phyloP scores from a whole-genome alignment of 2,888 invertebrate species.

The Mythimna albipuncta region DNA sequence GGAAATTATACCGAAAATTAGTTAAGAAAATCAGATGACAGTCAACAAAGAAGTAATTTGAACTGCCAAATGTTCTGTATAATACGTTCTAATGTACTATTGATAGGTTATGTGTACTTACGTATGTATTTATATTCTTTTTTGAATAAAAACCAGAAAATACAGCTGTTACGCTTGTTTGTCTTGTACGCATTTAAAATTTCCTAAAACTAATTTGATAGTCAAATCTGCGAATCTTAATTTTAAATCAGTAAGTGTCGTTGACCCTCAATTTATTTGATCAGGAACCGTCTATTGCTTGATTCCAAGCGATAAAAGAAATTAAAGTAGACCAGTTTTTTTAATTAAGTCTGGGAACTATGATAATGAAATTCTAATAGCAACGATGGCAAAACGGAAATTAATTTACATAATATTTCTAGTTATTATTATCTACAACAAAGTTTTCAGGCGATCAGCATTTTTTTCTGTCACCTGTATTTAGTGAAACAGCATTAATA shows the following conservation, averaged over 20 bases:
- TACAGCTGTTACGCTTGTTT: constrained; percentile 35
- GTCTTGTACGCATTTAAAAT: constrained; percentile 13
- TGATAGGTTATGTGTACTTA: too few relatives aligned
- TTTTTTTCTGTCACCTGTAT: constrained; percentile 15
- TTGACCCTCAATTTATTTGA: constrained; percentile 16
- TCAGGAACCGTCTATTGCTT: background rate
- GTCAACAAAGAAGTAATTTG: too few relatives aligned
- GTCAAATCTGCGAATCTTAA: constrained; percentile 39
- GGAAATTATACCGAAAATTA: too few relatives aligned
- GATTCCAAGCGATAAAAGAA: background rate
- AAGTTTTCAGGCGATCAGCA: background rate
- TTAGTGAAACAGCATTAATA: constrained; percentile 29
- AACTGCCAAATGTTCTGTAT: too few relatives aligned
- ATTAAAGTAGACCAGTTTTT: constrained; percentile 3
- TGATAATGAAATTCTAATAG: background rate
- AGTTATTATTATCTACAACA: background rate
- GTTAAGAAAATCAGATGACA: too few relatives aligned
- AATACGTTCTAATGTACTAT: too few relatives aligned
- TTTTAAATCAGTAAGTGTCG: constrained; percentile 24
- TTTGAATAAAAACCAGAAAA: constrained; percentile 35
- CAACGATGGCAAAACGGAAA: background rate
- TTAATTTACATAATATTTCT: background rate
- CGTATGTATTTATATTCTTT: background rate
- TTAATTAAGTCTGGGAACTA: background rate
- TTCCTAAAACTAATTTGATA: constrained; percentile 43